Percentiles rank a stretch among this genome's conserved stretches.
Evolutionary conservation across 2,797 vertebrate species (phyloP).

Genomic region (Micropoecilia bifurca): DNA sequence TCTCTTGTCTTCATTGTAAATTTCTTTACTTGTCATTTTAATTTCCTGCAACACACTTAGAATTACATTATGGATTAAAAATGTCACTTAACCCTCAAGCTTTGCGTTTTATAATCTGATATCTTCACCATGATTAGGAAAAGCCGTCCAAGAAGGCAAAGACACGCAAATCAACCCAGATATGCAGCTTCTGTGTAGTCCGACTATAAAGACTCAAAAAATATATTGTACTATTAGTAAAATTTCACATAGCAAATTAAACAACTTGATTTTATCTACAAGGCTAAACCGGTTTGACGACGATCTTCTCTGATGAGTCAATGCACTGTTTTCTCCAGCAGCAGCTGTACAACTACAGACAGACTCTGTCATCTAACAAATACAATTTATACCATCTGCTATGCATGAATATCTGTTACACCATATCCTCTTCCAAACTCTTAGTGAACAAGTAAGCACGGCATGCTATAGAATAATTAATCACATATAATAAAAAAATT

Average conservation of each 20-base stretch:
- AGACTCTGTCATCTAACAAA: background rate
- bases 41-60: background rate
- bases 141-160: background rate
- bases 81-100: background rate
- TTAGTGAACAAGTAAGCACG: background rate
- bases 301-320: background rate
- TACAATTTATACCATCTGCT: background rate
- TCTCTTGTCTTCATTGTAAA: background rate
- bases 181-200: background rate
- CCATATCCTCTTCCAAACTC: background rate
- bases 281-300: conserved; percentile 14
- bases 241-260: background rate
- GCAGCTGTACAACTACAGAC: background rate
- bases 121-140: background rate
- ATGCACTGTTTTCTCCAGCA: background rate
- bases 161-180: background rate
- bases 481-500: background rate
- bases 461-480: background rate
- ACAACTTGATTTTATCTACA: background rate
- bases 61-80: background rate
- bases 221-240: background rate
- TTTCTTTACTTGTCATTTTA: background rate
- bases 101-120: background rate
- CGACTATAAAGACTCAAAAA: background rate
- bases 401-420: background rate